Conservation (phyloP, 1,140 invertebrate genomes). For the Ips nitidus region DNA sequence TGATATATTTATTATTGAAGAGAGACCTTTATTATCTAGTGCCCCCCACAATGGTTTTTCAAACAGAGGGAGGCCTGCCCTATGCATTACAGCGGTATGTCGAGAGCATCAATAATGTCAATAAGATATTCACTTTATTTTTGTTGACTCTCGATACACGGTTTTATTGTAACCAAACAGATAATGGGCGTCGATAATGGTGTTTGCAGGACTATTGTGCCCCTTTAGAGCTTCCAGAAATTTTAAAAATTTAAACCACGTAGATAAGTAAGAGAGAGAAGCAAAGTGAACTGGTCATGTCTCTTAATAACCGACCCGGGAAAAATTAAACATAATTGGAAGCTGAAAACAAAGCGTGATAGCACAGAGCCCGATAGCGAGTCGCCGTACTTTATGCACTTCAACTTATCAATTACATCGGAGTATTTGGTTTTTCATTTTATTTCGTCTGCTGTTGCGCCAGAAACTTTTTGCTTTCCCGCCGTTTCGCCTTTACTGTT, state of each 20-base stretch:
- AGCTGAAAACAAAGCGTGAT: no score
- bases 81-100: constrained; percentile 24
- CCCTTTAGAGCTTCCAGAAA: not conserved
- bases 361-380: not conserved
- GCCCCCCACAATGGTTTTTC: constrained; percentile 40
- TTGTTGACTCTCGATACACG: constrained; percentile 36
- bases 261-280: no score
- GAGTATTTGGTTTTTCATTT: constrained; percentile 14
- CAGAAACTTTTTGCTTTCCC: constrained; percentile 23
- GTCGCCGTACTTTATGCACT: constrained; percentile 16
- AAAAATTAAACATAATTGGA: no score
- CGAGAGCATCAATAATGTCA: constrained; percentile 39
- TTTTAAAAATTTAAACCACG: no score
- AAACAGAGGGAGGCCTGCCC: constrained; percentile 34
- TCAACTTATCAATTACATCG: constrained; percentile 30
- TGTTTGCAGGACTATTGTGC: constrained; percentile 11
- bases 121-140: constrained; percentile 38
- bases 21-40: constrained; percentile 37
- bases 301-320: no score
- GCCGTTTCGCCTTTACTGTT: constrained; percentile 23
- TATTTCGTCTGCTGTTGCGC: constrained; percentile 14
- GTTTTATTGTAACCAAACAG: constrained; percentile 35
- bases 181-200: constrained; percentile 24
- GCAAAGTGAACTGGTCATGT: no score
- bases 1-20: constrained; percentile 15